Base-by-base conservation (phyloP, 2,888 invertebrate genomes). In the Leucophenga montana region DNA sequence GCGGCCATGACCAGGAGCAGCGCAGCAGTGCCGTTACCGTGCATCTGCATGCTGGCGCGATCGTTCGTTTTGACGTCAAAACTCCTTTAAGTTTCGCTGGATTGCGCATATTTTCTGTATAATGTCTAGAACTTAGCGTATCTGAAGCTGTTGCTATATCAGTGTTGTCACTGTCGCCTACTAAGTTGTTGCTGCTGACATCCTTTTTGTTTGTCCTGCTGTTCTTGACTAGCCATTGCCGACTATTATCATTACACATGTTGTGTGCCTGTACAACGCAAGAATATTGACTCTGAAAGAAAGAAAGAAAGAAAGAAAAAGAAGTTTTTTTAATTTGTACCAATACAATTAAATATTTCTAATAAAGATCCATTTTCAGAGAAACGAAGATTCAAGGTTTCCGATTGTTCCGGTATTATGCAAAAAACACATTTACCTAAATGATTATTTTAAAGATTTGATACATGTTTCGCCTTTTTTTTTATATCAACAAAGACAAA, bases 231-330 rank as follows among this genome's bases (percentile, higher is more conserved):
- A 86, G 85, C 85, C 85, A 85, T 83, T 72, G 71, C 72, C 73
- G 78, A 78, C 85, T 85, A 81, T 83, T 82, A 69, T 79, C 83
- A 79, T 85, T 84, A 80, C 83, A 85, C 86, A 84, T 85, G 81
- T 77, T 86, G 79, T 46, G 46, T n/a, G 20, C 6, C 6, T 46
- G 16, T 27, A 48, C 46, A n/a, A 46, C 39, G 39, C 39, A 39
- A 8, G 11, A 39, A 39, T 39, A 5, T 39, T 39, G 39, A 39
- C 39, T 39, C 39, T 39, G 39, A 39, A 53, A 53, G 6, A 16
- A 53, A 16, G 11, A 57, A 0, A 31, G 5, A 57, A 57, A 57
- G 27, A 27, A 27, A 27, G 4, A 27, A 27, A 2, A 27, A 27
- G 27, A 27, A 27, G n/a, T n/a, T n/a, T n/a, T n/a, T n/a, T n/a